Percentiles rank a stretch among this genome's conserved stretches.
Evolutionary conservation across 2,113 vertebrate species (phyloP).

Genomic region (Poeciliopsis retropinna): DNA sequence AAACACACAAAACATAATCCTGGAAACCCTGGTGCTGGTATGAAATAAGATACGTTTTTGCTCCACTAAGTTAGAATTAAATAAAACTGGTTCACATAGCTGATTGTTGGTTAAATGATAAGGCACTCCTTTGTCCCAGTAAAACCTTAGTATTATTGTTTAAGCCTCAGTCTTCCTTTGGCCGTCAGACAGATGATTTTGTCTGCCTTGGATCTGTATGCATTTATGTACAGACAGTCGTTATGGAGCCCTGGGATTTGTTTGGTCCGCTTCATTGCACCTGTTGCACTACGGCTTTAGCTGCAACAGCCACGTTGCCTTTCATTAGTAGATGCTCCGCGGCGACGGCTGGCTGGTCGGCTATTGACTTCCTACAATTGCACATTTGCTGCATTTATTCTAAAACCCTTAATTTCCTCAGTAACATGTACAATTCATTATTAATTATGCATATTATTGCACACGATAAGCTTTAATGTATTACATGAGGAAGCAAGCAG

Average conservation of each 20-base stretch:
- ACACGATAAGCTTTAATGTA: neutral
- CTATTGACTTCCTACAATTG: neutral
- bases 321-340: slow-evolving; percentile 7
- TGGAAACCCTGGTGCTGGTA: slow-evolving; percentile 19
- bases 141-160: slow-evolving; percentile 57
- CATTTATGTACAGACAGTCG: slow-evolving; percentile 2
- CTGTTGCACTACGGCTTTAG: slow-evolving; percentile 29
- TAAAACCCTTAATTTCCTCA: neutral
- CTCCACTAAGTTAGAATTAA: slow-evolving; percentile 27
- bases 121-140: slow-evolving; percentile 45
- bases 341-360: neutral
- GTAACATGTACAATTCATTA: neutral
- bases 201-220: slow-evolving; percentile 12
- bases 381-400: too few relatives aligned
- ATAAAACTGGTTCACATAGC: slow-evolving; percentile 47
- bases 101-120: slow-evolving; percentile 36
- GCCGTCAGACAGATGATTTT: slow-evolving; percentile 48
- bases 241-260: slow-evolving; percentile 38
- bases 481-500: neutral
- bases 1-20: slow-evolving; percentile 8
- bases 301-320: slow-evolving; percentile 12
- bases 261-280: slow-evolving; percentile 23
- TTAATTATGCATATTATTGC: neutral
- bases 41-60: slow-evolving; percentile 28
- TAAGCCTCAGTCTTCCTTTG: slow-evolving; percentile 56